A percentile compares a stretch with the other conserved stretches of the same genome.
These are phyloP conservation scores for Esperia sulphurella DNA, from an alignment of 2,888 invertebrate species.

Conservation along the genomic window DNA sequence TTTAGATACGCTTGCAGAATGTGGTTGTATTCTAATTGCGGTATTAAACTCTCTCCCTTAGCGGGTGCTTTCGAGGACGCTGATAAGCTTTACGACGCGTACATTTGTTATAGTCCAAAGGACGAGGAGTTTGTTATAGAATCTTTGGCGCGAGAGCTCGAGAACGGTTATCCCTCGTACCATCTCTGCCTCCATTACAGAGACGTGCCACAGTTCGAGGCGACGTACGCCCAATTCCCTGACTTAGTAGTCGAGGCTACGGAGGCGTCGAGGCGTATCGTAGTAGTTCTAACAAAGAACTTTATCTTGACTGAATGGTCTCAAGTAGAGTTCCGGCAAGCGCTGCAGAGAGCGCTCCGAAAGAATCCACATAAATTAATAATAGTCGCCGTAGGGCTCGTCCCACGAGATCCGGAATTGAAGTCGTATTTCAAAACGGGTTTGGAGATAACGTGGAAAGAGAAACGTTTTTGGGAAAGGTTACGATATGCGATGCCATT, in stretches of 20 bases:
- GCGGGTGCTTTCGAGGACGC: slow-evolving; percentile 86
- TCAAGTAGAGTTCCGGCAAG: slow-evolving; percentile 92
- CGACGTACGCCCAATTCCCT: slow-evolving; percentile 84
- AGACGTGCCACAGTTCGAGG: slow-evolving; percentile 87
- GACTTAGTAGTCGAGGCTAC: slow-evolving; percentile 91
- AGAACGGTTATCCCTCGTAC: slow-evolving; percentile 88
- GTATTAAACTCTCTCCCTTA: slow-evolving; percentile 88
- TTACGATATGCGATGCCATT: slow-evolving; percentile 93
- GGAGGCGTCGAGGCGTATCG: slow-evolving; percentile 91
- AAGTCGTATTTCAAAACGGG: slow-evolving; percentile 93
- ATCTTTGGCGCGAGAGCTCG: slow-evolving; percentile 90
- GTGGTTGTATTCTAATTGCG: slow-evolving; percentile 93
- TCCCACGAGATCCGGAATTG: slow-evolving; percentile 92
- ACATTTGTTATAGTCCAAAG: slow-evolving; percentile 94
- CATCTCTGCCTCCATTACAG: slow-evolving; percentile 93
- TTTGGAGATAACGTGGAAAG: slow-evolving; percentile 92
- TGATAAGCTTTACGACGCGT: slow-evolving; percentile 94
- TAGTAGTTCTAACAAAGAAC: slow-evolving; percentile 92
- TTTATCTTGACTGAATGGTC: slow-evolving; percentile 96
- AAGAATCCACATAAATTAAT: slow-evolving; percentile 92
- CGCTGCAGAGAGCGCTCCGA: slow-evolving; percentile 91
- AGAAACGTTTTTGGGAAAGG: slow-evolving; percentile 96
- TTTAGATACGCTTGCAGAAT: slow-evolving; percentile 92
- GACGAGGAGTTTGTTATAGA: slow-evolving; percentile 94
- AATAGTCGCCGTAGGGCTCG: slow-evolving; percentile 88